These are phyloP conservation scores for Pseudomyrmex concolor DNA, from an alignment of 1,140 invertebrate species.

Conservation along the genomic window DNA sequence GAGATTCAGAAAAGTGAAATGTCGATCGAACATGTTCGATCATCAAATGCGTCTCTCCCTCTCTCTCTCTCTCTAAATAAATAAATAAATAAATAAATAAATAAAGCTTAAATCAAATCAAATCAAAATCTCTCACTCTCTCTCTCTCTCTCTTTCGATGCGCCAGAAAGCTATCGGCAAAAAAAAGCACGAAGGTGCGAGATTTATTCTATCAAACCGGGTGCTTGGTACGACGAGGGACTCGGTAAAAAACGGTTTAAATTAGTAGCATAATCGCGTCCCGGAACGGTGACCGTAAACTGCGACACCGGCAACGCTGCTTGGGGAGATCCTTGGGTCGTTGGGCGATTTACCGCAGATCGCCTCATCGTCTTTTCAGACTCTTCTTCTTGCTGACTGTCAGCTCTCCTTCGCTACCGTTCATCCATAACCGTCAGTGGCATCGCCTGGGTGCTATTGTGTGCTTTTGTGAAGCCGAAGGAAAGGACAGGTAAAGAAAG, in stretches of 20 bases:
- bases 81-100: too few species aligned
- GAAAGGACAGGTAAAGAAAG: conserved; percentile 29
- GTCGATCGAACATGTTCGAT: conserved; percentile 4
- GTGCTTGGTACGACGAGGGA: too few species aligned
- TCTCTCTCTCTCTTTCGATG: neutral
- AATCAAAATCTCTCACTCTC: too few species aligned
- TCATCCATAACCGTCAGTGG: conserved; percentile 79
- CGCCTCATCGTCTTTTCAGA: conserved; percentile 64
- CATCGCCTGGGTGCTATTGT: conserved; percentile 69
- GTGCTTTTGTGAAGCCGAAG: conserved; percentile 37
- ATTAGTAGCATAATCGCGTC: conserved; percentile 47
- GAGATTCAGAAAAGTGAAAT: neutral
- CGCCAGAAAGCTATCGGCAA: neutral
- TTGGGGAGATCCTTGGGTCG: conserved; percentile 31
- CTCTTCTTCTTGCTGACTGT: conserved; percentile 70
- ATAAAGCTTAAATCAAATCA: too few species aligned
- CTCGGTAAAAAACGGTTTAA: conserved; percentile 29
- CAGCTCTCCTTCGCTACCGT: conserved; percentile 79
- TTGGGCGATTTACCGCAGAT: conserved; percentile 62
- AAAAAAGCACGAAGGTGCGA: neutral
- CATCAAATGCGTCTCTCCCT: neutral
- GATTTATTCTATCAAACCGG: conserved; percentile 16
- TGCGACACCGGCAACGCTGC: conserved; percentile 46
- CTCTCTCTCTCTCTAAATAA: too few species aligned
- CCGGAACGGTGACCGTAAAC: conserved; percentile 19